phyloP scores from a whole-genome alignment of 2,797 vertebrate species.

The Pangasius sanitwongsei region DNA sequence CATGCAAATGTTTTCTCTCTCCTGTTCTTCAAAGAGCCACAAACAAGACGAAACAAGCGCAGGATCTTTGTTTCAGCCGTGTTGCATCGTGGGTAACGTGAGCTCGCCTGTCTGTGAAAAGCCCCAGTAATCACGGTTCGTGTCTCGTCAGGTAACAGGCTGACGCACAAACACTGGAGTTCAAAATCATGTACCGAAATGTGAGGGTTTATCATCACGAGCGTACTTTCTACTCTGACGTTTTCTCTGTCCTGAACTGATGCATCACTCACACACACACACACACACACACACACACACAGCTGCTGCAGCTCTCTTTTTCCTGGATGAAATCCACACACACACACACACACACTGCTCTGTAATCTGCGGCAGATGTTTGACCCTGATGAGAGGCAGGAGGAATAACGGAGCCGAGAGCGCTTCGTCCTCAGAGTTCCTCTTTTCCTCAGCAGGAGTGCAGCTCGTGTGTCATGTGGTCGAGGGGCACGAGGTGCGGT shows the following conservation, averaged over 20 bases:
- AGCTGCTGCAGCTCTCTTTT: neutral
- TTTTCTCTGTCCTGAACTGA: neutral
- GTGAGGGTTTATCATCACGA: neutral
- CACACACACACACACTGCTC: constrained; percentile 10
- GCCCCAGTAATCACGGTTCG: neutral
- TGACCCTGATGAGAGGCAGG: neutral
- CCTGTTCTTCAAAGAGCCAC: neutral
- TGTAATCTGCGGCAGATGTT: constrained; percentile 55
- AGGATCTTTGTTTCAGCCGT: neutral
- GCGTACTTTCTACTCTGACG: neutral
- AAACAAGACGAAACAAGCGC: constrained; percentile 18
- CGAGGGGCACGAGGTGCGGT: constrained; percentile 47
- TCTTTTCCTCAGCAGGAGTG: constrained; percentile 15
- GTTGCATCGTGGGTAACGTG: constrained; percentile 10
- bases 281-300: neutral
- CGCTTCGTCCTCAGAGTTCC: neutral
- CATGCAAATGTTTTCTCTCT: neutral
- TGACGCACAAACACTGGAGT: neutral
- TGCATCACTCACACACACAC: neutral
- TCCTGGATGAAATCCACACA: constrained; percentile 1
- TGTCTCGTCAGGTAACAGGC: neutral
- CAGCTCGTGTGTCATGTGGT: constrained; percentile 50
- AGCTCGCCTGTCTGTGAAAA: too few relatives aligned
- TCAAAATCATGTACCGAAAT: neutral
- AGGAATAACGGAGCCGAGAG: neutral